Conservation (phyloP, 2,113 vertebrate species). For the Piaya cayana region DNA sequence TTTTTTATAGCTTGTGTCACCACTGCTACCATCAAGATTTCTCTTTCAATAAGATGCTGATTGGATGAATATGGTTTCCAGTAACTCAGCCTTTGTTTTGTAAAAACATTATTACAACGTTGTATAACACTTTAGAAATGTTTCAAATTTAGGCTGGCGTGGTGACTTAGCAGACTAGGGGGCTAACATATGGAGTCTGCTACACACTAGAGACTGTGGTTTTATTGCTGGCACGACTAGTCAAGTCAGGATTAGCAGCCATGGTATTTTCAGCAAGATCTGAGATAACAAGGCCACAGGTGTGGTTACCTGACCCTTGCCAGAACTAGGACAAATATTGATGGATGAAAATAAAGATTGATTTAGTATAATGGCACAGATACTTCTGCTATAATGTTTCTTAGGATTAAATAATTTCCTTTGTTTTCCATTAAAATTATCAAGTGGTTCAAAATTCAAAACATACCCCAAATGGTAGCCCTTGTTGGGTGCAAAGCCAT, state of each 20-base stretch:
- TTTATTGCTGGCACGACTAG: constrained; percentile 68
- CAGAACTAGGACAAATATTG: background rate
- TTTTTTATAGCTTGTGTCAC: constrained; percentile 36
- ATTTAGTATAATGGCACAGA: background rate
- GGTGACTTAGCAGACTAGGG: constrained; percentile 76
- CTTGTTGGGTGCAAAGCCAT: constrained; percentile 3
- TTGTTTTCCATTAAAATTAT: constrained; percentile 23
- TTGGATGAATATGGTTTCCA: constrained; percentile 78
- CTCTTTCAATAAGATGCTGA: constrained; percentile 70
- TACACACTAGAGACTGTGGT: constrained; percentile 71
- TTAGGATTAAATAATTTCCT: constrained; percentile 11
- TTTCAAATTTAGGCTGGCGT: constrained; percentile 78
- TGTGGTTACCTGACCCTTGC: background rate
- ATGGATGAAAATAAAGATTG: background rate
- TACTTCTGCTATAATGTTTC: background rate
- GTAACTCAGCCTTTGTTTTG: constrained; percentile 81
- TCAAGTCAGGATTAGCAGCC: constrained; percentile 57
- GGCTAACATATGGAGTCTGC: constrained; percentile 81
- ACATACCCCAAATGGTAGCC: background rate
- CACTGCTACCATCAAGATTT: constrained; percentile 39
- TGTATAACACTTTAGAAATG: constrained; percentile 82
- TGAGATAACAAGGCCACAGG: constrained; percentile 9
- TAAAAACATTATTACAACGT: constrained; percentile 82
- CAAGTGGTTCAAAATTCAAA: background rate
- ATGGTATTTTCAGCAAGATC: constrained; percentile 2